These are phyloP conservation scores for Saccostrea cuccullata DNA, from an alignment of 1,140 invertebrate genomes.

Conservation along the genomic window DNA sequence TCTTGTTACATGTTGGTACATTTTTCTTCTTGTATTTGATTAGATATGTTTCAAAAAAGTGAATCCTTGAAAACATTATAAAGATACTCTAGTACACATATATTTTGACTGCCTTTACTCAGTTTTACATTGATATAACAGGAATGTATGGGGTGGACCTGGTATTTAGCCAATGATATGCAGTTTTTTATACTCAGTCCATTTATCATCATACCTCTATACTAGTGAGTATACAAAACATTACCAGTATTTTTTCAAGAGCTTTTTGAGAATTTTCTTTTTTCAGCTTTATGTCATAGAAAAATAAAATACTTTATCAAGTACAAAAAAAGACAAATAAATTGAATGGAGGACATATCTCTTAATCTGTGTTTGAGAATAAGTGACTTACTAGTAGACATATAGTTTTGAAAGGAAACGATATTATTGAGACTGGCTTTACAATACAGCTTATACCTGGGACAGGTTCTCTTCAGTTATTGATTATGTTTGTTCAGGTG, in stretches of 20 bases:
- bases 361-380: no score
- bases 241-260: background rate
- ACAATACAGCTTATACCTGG: no score
- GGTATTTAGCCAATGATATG: conserved; percentile 91
- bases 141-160: conserved; percentile 86
- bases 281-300: no score
- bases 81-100: background rate
- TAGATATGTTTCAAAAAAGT: background rate
- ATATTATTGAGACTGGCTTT: no score
- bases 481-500: no score
- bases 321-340: no score
- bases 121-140: background rate
- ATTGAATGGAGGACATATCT: no score
- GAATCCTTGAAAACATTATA: background rate
- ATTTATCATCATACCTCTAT: conserved; percentile 79
- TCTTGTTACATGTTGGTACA: background rate
- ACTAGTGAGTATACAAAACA: conserved; percentile 65
- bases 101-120: background rate
- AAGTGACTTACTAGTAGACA: no score
- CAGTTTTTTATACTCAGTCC: conserved; percentile 87
- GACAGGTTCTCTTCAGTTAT: no score
- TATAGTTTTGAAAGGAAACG: no score
- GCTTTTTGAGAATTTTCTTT: no score
- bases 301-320: no score
- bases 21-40: conserved; percentile 54